phyloP scores from a whole-genome alignment of 23 tunicate species.

The Clavelina lepadiformis region DNA sequence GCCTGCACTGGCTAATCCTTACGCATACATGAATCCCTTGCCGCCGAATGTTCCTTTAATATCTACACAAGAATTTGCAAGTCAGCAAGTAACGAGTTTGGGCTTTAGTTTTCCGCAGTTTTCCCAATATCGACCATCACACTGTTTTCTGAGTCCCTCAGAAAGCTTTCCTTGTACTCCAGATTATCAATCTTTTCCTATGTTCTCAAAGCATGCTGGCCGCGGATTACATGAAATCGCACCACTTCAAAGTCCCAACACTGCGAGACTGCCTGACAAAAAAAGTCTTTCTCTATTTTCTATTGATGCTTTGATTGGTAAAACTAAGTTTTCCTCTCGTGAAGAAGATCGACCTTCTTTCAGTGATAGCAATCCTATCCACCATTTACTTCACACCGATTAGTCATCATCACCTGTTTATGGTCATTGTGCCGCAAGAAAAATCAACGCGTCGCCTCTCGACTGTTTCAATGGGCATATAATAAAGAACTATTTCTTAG shows the following conservation, averaged over 20 bases:
- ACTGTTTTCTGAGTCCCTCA: slow-evolving; percentile 19
- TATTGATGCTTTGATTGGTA: slow-evolving; percentile 16
- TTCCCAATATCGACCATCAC: not conserved
- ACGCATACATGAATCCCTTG: slow-evolving; percentile 44
- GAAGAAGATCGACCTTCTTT: not conserved
- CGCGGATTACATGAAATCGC: slow-evolving; percentile 1
- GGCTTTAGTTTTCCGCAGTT: slow-evolving; percentile 19
- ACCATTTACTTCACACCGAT: not conserved
- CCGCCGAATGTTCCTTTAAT: slow-evolving; percentile 28
- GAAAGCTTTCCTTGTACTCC: not conserved
- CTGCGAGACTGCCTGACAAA: not conserved
- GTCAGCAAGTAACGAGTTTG: slow-evolving; percentile 36
- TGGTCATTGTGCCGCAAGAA: not conserved
- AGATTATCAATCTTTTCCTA: not conserved
- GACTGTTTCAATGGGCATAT: too few relatives aligned
- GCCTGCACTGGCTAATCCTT: slow-evolving; percentile 55
- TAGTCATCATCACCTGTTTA: slow-evolving; percentile 1
- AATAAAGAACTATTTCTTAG: too few relatives aligned
- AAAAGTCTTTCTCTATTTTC: slow-evolving; percentile 13
- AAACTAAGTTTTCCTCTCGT: not conserved
- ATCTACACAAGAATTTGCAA: slow-evolving; percentile 12
- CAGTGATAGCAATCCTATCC: not conserved
- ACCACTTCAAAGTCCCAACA: not conserved
- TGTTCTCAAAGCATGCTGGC: not conserved
- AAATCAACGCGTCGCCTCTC: not conserved